Evolutionary conservation across 2,113 vertebrate genomes (phyloP), one percentile per base, ranked within the genome.

Genomic region (Tetrao urogallus): DNA sequence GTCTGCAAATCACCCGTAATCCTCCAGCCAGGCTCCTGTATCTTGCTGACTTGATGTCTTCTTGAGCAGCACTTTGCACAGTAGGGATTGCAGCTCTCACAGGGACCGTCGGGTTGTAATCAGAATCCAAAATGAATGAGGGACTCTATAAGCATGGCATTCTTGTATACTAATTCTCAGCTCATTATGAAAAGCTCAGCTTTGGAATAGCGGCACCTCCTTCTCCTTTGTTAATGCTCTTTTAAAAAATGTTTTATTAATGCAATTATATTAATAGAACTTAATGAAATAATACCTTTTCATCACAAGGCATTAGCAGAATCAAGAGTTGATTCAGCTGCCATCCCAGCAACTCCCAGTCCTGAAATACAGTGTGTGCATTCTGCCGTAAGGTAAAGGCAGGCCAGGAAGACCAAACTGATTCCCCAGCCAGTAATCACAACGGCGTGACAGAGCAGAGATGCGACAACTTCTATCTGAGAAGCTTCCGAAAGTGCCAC

Each of bases 201-300:
- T 95, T 91, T 7, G 7, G 60, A 69, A 63, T 19, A 76, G 78
- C n/a, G 45, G 56, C 67, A 78, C 67, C 90, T 92, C 76, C 69
- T 92, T 90, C 60, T 82, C 82, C 77, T 86, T 84, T 88, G 85
- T 88, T 89, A 78, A 52, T 63, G 84, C 61, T 95, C 66, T 92
- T 95, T 85, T 57, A 82, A 64, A 57, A 95, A 93, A 95, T 91
- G 93, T 95, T 97, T 97, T 93, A 86, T 95, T 92, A 95, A 93
- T 96, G 93, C 86, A 91, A 74, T 96, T 94, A 84, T 85, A 63
- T 87, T 90, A 82, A 63, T 82, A 56, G 86, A 82, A 76, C 78
- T 88, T 95, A 79, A 76, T 61, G 47, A 89, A 92, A 58, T 81
- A 71, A 74, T 83, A 58, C 66, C 52, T 88, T 84, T 79, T 86